Evolutionary conservation across 2,888 invertebrate genomes (phyloP), one percentile per base, ranked within the genome.

Genomic region (Campoplex nolae): DNA sequence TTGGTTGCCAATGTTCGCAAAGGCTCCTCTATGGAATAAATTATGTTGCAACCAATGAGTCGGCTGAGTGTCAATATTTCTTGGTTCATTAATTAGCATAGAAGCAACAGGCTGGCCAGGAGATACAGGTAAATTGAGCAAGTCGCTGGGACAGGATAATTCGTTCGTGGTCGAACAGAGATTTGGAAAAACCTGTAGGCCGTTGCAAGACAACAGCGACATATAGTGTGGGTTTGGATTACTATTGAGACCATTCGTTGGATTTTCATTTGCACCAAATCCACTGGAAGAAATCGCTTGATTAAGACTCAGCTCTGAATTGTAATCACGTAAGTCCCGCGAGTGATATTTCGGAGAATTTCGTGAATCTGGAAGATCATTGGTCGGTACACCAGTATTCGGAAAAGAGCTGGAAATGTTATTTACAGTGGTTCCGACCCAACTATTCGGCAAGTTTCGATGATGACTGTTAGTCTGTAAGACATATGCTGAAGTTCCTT

Each of bases 1-100:
- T n/a, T 13, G 13, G 23, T 76, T 38, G 8, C 7, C 56, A 23
- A 67, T 35, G 9, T 38, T 28, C 35, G 35, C 13, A 18, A 70
- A 79, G 11, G 35, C 68, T 35, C 38, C 78, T 35, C 23, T 67
- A 35, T 32, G n/a, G 18, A n/a, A 6, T 6, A 16, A 38, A 58
- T 77, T 51, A 68, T 77, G 77, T 18, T 56, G 67, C 11, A 51
- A n/a, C 81, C 77, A 77, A 38, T 65, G 70, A 68, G 68, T 70
- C 13, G 16, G 23, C 23, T 23, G 54, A 7, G 56, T 48, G 0
- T 4, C 8, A 1, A 35, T 38, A 45, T 67, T 67, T 11, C 13
- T n/a, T 8, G 45, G 32, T 54, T 78, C 70, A 54, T 65, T 56
- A 23, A 65, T n/a, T 9, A 70, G 16, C 71, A 56, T 62, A 2